These are phyloP conservation scores for Scaptomyza cyrtandrae DNA, from an alignment of 2,888 invertebrate species.

Conservation along the genomic window DNA sequence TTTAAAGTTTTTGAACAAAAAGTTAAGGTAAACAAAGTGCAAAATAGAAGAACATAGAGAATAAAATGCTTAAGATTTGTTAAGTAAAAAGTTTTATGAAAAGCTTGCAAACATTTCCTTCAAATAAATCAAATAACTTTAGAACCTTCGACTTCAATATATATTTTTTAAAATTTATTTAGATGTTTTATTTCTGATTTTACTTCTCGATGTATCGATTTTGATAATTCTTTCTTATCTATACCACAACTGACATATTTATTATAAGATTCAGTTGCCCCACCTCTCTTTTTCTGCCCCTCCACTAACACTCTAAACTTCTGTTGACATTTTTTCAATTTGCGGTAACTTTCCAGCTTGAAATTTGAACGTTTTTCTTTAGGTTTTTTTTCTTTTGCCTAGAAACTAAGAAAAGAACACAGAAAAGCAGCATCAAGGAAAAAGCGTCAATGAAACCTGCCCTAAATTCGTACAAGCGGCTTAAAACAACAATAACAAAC, in stretches of 20 bases:
- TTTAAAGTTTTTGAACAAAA: neutral
- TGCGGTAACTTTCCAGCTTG: slow-evolving; percentile 36
- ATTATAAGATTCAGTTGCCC: slow-evolving; percentile 19
- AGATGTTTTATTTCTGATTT: no score
- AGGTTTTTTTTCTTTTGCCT: slow-evolving; percentile 19
- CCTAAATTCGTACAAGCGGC: slow-evolving; percentile 77
- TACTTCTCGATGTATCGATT: neutral
- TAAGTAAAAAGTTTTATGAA: no score
- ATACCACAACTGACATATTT: slow-evolving; percentile 20
- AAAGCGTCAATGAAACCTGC: slow-evolving; percentile 70
- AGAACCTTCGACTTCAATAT: no score
- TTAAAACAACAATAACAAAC: slow-evolving; percentile 46
- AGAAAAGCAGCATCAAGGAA: slow-evolving; percentile 6
- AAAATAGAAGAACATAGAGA: no score
- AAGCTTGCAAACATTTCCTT: no score
- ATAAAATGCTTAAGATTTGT: no score
- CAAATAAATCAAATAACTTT: no score
- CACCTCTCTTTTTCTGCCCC: neutral
- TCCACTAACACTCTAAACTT: slow-evolving; percentile 41
- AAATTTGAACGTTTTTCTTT: slow-evolving; percentile 61
- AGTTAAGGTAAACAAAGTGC: no score
- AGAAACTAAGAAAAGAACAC: slow-evolving; percentile 35
- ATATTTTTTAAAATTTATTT: no score
- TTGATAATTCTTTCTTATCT: neutral
- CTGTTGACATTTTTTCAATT: slow-evolving; percentile 61